A percentile compares a stretch with the other conserved stretches of the same genome.
These are phyloP conservation scores for Ptilonorhynchus violaceus DNA, from an alignment of 2,113 vertebrate species.

Conservation along the genomic window DNA sequence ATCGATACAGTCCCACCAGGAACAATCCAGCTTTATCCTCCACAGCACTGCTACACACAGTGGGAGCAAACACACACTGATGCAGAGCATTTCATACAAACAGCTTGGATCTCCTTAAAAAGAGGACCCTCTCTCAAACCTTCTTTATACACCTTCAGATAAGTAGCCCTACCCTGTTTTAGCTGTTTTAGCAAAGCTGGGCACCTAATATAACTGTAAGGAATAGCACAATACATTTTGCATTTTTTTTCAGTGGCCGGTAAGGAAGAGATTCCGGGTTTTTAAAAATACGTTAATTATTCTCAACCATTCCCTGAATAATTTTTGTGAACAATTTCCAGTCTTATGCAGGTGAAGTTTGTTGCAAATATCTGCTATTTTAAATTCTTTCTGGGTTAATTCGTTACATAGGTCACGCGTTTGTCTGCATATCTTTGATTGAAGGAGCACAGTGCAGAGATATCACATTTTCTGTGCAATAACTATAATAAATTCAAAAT, in stretches of 20 bases:
- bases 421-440: neutral
- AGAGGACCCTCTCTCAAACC: neutral
- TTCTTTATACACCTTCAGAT: neutral
- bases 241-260: neutral
- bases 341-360: neutral
- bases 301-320: neutral
- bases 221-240: neutral
- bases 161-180: neutral
- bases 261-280: neutral
- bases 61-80: neutral
- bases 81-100: neutral
- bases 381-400: neutral
- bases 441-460: conserved; percentile 37
- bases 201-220: neutral
- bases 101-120: neutral
- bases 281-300: neutral
- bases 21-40: neutral
- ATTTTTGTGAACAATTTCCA: neutral
- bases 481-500: conserved; percentile 65
- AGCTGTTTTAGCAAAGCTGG: neutral
- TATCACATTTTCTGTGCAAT: conserved; percentile 58
- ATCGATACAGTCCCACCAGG: neutral
- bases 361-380: neutral
- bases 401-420: neutral
- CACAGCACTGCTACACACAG: rapidly evolving